Percentiles rank a stretch among this genome's conserved stretches.
These are phyloP conservation scores for Furcula furcula DNA, from an alignment of 2,888 invertebrate species.

Conservation along the genomic window DNA sequence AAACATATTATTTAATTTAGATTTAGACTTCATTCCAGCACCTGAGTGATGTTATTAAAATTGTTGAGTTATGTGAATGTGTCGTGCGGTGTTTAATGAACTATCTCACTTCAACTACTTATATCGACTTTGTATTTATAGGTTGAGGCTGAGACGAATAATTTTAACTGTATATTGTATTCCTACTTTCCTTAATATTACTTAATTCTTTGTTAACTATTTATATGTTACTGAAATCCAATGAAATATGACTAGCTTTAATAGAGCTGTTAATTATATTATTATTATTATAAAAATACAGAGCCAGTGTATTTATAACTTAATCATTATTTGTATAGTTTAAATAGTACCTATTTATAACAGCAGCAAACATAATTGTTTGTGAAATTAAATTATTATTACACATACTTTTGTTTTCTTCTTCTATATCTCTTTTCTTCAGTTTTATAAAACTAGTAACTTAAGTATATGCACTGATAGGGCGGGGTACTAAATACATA, in stretches of 20 bases:
- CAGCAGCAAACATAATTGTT: conserved; percentile 67
- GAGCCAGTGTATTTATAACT: conserved; percentile 79
- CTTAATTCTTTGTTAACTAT: conserved; percentile 78
- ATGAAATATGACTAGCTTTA: conserved; percentile 75
- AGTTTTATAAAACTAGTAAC: too few relatives aligned
- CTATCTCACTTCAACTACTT: conserved; percentile 24
- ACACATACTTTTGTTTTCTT: conserved; percentile 54
- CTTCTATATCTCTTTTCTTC: too few relatives aligned
- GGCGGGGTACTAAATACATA: too few relatives aligned
- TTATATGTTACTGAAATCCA: conserved; percentile 78
- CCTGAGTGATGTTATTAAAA: conserved; percentile 50
- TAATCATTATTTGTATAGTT: conserved; percentile 81
- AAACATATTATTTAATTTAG: conserved; percentile 58
- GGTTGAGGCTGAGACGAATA: conserved; percentile 49
- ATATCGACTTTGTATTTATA: conserved; percentile 31
- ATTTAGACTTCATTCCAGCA: conserved; percentile 64
- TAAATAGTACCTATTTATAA: conserved; percentile 77
- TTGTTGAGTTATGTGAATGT: conserved; percentile 54
- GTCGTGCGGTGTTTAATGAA: conserved; percentile 30
- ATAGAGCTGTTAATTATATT: conserved; percentile 75
- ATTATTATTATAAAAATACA: conserved; percentile 76
- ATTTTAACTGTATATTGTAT: conserved; percentile 66
- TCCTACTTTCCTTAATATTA: conserved; percentile 73
- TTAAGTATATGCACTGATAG: too few relatives aligned
- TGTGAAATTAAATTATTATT: conserved; percentile 79